These are phyloP conservation scores for Sylvicola fuscatus DNA, from an alignment of 2,888 invertebrate species.

Conservation along the genomic window DNA sequence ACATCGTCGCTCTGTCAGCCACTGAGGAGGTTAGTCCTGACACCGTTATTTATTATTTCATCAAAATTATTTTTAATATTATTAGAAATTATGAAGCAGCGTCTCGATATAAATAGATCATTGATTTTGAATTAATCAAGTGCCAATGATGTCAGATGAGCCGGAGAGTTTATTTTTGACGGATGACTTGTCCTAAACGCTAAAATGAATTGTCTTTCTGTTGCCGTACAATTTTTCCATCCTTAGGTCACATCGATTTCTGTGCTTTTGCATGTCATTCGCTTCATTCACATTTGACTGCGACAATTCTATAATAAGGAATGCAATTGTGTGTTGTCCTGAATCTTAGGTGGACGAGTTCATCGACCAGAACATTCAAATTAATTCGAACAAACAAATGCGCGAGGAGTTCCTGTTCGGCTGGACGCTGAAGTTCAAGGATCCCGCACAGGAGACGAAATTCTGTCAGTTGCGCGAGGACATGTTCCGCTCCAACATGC, in stretches of 20 bases:
- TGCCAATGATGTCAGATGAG: no score
- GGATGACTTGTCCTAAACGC: no score
- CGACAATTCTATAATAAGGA: conserved; percentile 1
- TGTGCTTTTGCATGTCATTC: no score
- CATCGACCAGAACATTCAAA: conserved; percentile 70
- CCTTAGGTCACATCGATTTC: no score
- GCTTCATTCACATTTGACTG: not conserved
- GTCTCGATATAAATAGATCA: no score
- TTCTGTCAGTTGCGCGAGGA: conserved; percentile 73
- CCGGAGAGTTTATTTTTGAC: no score
- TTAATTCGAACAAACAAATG: conserved; percentile 76
- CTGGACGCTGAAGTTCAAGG: conserved; percentile 75
- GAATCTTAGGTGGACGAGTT: conserved; percentile 46
- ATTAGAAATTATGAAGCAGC: no score
- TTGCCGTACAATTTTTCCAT: no score
- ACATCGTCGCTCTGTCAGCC: conserved; percentile 19
- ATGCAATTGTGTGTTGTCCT: conserved; percentile 3
- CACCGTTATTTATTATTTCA: no score
- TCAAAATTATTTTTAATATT: no score
- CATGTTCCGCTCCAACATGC: conserved; percentile 88
- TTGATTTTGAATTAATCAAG: no score
- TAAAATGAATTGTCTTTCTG: no score
- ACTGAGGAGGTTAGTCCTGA: conserved; percentile 19
- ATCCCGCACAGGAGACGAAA: conserved; percentile 58
- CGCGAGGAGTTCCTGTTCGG: conserved; percentile 66